A percentile compares a stretch with the other conserved stretches of the same genome.
These are phyloP conservation scores for Brachionus asplanchnoidis DNA, from an alignment of 1,140 invertebrate species.

Conservation along the genomic window DNA sequence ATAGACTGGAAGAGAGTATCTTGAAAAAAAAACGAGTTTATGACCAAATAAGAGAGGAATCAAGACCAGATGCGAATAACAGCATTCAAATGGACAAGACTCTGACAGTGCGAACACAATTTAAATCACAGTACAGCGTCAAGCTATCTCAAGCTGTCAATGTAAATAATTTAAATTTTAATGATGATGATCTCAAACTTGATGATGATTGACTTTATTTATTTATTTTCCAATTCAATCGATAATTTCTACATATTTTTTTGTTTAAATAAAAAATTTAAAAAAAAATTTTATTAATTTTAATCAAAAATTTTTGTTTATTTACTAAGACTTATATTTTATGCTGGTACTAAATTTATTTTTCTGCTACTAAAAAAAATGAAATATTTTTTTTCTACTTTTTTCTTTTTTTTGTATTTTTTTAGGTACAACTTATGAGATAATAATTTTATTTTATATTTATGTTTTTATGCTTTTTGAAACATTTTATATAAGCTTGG, in stretches of 20 bases:
- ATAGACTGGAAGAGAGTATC: not conserved
- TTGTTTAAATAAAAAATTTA: not conserved
- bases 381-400: too few species aligned
- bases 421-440: too few species aligned
- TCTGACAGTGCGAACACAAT: not conserved
- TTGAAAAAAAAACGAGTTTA: not conserved
- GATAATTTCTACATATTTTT: not conserved
- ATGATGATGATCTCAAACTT: constrained; percentile 17
- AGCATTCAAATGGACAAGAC: not conserved
- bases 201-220: not conserved
- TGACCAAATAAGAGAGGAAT: not conserved
- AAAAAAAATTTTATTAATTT: not conserved
- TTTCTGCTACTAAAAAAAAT: too few species aligned
- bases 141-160: not conserved
- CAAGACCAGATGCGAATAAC: not conserved
- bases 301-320: too few species aligned
- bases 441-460: too few species aligned
- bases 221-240: too few species aligned
- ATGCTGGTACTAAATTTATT: too few species aligned
- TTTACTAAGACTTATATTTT: too few species aligned
- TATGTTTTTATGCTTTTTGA: too few species aligned
- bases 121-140: not conserved
- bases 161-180: constrained; percentile 14
- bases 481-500: too few species aligned
- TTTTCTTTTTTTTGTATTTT: too few species aligned